Base-by-base conservation (phyloP, 1,140 invertebrate species). In the Neomicropteryx cornuta region DNA sequence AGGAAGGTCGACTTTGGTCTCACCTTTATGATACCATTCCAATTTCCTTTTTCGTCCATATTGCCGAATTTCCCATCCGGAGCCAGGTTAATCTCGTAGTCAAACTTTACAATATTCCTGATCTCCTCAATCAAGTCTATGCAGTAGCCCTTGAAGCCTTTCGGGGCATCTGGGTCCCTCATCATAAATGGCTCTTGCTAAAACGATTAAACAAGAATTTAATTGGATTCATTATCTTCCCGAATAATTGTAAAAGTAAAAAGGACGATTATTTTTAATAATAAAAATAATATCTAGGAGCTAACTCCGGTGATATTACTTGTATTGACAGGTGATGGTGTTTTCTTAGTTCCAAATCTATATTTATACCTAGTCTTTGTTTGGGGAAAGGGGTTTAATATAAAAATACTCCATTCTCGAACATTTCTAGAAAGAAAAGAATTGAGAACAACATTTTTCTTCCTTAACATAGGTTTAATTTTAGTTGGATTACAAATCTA, bases 1-100 rank as follows among this genome's bases (percentile, higher is more conserved):
- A n/a, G n/a, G n/a, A n/a, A n/a, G n/a, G n/a, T n/a, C n/a, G n/a
- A n/a, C n/a, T n/a, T n/a, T n/a, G n/a, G n/a, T n/a, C n/a, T n/a
- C n/a, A n/a, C n/a, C n/a, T 79, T 81, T 2, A 97, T 83, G 66
- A 96, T 81, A 1, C 94, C 93, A 58, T 87, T 86, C 92, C 93
- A 97, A 41, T 83, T 78, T 1, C 83, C 77, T 30, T 87, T 79
- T 10, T 84, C 81, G 42, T 83, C 79, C 83, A 95, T 85, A 24
- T 79, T 76, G 0, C 92, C 92, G 51, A 86, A 94, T 35, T 79
- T 72, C 0, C 76, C 76, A 50, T 94, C 88, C 1, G 78, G 74
- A 0, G 77, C 78, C 38, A 87, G 69, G 16, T 76, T 74, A 36
- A 97, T 81, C 42, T 85, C 83, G 56, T 93, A 97, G 49, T 93